Percentiles rank a stretch among this genome's conserved stretches.
Evolutionary conservation across 2,888 invertebrate genomes (phyloP).

Genomic region (Archaeoteleia sp.): DNA sequence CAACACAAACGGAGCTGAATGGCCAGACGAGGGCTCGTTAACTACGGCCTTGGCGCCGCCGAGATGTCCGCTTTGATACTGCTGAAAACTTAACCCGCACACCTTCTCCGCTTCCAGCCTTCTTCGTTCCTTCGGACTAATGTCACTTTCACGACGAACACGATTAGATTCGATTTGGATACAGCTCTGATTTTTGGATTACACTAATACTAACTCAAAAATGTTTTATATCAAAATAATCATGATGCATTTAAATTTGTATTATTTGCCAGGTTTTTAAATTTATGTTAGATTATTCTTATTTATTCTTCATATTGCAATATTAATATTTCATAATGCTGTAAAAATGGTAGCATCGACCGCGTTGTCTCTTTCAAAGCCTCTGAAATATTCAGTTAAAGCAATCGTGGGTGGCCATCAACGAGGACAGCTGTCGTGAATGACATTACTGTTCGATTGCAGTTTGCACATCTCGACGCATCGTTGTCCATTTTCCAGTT

Average conservation of each 20-base stretch:
- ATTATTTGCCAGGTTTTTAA: no score
- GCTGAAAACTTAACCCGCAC: slow-evolving; percentile 54
- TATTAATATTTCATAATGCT: no score
- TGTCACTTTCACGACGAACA: slow-evolving; percentile 48
- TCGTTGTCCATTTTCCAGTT: slow-evolving; percentile 53
- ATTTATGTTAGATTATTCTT: no score
- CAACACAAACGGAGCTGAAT: slow-evolving; percentile 49
- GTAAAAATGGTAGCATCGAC: no score
- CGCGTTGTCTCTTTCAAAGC: no score
- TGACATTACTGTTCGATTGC: slow-evolving; percentile 63
- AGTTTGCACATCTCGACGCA: slow-evolving; percentile 60
- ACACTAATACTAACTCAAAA: slow-evolving; percentile 24
- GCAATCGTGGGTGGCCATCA: slow-evolving; percentile 61
- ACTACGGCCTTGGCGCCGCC: slow-evolving; percentile 69
- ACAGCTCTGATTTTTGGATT: slow-evolving; percentile 37
- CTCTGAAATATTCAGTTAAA: slow-evolving; percentile 1
- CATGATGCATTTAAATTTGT: no score
- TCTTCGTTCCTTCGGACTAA: slow-evolving; percentile 45
- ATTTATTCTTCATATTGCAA: no score
- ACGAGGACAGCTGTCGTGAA: slow-evolving; percentile 59
- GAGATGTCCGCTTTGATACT: slow-evolving; percentile 69
- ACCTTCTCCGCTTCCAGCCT: slow-evolving; percentile 44
- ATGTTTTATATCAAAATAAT: slow-evolving; percentile 44
- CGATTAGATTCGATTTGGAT: slow-evolving; percentile 52
- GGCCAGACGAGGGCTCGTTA: slow-evolving; percentile 65